These are phyloP conservation scores for Vicugna pacos DNA, from an alignment of 2,113 vertebrate species.

Conservation along the genomic window DNA sequence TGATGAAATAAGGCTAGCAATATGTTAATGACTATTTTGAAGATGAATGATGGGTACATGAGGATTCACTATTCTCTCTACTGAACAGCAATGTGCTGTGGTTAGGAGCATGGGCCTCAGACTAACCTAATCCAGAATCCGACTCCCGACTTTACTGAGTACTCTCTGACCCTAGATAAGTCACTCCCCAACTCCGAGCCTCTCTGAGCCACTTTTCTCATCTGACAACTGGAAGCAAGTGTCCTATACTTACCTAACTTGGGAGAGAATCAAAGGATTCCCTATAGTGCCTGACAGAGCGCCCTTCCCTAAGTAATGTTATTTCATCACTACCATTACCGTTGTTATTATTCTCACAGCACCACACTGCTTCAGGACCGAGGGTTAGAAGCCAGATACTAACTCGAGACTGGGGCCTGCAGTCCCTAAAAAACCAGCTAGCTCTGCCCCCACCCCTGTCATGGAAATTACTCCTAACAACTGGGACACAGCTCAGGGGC, in stretches of 20 bases:
- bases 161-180: neutral
- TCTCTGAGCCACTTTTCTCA: conserved; percentile 22
- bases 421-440: conserved; percentile 43
- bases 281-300: neutral
- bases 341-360: neutral
- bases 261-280: conserved; percentile 34
- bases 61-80: conserved; percentile 27
- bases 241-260: conserved; percentile 33
- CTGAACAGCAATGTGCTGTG: neutral
- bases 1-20: conserved; percentile 52
- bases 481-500: conserved; percentile 15
- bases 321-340: neutral
- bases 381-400: conserved; percentile 3
- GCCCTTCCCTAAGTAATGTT: neutral
- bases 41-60: conserved; percentile 6
- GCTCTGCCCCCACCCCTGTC: neutral
- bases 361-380: neutral
- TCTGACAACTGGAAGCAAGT: conserved; percentile 31
- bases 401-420: neutral
- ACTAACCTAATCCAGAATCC: conserved; percentile 3
- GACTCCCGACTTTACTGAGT: neutral
- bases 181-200: neutral
- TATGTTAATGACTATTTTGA: conserved; percentile 51
- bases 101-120: neutral
- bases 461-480: conserved; percentile 41